Evolutionary conservation across 2,888 invertebrate genomes (phyloP), one percentile per base, ranked within the genome.

Genomic region (Caprella mutica): DNA sequence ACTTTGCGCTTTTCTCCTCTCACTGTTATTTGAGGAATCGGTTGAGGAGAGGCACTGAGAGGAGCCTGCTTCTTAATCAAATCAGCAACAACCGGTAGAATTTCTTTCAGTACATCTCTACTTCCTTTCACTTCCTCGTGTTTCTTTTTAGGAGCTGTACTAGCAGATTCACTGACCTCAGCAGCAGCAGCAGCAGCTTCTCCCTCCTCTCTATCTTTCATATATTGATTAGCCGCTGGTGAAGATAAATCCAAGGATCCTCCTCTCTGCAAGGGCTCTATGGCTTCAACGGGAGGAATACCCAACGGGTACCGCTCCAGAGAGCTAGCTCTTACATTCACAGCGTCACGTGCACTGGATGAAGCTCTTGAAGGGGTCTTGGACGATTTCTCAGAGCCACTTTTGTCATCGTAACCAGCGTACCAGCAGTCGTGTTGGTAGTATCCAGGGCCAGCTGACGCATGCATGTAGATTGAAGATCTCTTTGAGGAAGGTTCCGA

Each of bases 391-490:
- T 57, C 59, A 3, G 63, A 63, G 24, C 52, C 50, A 43, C 57
- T 63, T 5, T n/a, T 48, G 44, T 63, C 63, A 50, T 63, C 63
- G 40, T 63, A 63, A 3, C 63, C 63, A 9, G 59, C 46, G 44
- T 63, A 63, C 63, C 63, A 63, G 50, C 63, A 63, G 26, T 58
- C 58, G 42, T 63, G 63, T 43, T 63, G 63, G 50, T 63, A 63
- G 52, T 63, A 63, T 14, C 58, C 63, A 5, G 63, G 59, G 9
- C 63, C 63, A 3, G 63, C 55, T 26, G 63, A 63, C 3, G 63
- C 63, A 6, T 56, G 63, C 19, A 63, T 52, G 50, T 63, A 63
- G 27, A 63, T 57, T 5, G 63, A 63, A 5, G 63, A 63, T 33
- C 63, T 51, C 33, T 59, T 63, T 30, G 63, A 63, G 1, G 59